These are phyloP conservation scores for Limnothrissa miodon DNA, from an alignment of 2,113 vertebrate species.

Conservation along the genomic window DNA sequence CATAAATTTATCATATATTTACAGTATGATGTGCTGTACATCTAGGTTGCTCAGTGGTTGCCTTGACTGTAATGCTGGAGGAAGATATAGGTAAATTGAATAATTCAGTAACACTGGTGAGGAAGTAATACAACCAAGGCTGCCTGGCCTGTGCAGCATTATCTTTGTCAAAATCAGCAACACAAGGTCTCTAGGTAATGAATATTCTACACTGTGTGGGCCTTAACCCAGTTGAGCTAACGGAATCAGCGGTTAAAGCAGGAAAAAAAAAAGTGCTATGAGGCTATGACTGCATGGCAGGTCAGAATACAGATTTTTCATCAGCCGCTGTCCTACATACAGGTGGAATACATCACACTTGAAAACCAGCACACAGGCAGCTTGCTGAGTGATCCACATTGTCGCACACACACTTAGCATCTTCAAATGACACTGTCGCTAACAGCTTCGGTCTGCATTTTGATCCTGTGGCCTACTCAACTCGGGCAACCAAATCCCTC, in stretches of 20 bases:
- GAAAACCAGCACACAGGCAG: neutral
- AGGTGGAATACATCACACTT: neutral
- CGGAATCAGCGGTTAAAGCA: neutral
- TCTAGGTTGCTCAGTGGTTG: neutral
- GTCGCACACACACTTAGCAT: neutral
- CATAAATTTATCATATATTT: neutral
- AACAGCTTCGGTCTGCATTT: neutral
- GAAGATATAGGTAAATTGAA: neutral
- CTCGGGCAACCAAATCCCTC: conserved; percentile 20
- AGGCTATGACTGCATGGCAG: neutral
- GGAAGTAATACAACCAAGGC: neutral
- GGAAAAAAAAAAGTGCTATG: neutral
- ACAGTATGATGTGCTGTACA: neutral
- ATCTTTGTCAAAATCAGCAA: neutral
- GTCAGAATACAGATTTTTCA: neutral
- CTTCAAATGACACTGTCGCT: conserved; percentile 4
- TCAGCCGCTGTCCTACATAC: neutral
- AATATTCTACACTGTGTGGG: neutral
- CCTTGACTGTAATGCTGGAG: neutral
- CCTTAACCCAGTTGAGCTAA: neutral
- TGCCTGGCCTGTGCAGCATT: neutral
- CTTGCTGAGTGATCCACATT: neutral
- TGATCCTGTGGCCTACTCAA: neutral
- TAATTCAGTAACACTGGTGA: neutral
- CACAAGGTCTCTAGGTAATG: neutral